These are phyloP conservation scores for Habroteleia sp. DNA, from an alignment of 2,888 invertebrate species.

Conservation along the genomic window DNA sequence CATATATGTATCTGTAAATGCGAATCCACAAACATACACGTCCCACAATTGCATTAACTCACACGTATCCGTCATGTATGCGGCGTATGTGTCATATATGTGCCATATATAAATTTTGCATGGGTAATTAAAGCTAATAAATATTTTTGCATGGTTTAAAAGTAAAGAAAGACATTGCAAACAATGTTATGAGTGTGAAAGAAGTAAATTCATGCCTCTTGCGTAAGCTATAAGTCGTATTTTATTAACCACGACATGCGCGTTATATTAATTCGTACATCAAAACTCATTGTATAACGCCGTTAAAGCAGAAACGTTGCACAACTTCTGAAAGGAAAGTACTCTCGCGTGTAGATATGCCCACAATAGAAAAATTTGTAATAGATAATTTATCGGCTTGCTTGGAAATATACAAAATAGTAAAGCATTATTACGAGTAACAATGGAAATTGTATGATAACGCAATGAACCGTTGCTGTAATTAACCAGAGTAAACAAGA, in stretches of 20 bases:
- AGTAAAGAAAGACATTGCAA: too few relatives aligned
- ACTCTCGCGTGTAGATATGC: conserved; percentile 15
- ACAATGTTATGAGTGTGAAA: background rate
- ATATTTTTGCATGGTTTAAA: too few relatives aligned
- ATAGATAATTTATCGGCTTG: conserved; percentile 1
- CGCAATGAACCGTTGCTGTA: too few relatives aligned
- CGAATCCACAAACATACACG: too few relatives aligned
- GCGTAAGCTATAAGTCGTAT: conserved; percentile 44
- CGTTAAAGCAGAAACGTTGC: conserved; percentile 23
- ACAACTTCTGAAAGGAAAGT: conserved; percentile 12
- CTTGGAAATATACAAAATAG: conserved; percentile 17
- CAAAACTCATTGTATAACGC: conserved; percentile 40
- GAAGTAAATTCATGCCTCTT: conserved; percentile 7
- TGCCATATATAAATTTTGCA: too few relatives aligned
- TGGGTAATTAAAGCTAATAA: too few relatives aligned
- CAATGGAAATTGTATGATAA: too few relatives aligned
- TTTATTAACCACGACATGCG: conserved; percentile 46
- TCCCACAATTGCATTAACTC: too few relatives aligned
- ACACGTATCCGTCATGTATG: too few relatives aligned
- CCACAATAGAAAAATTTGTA: conserved; percentile 7
- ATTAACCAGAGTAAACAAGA: background rate
- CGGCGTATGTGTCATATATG: too few relatives aligned
- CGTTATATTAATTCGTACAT: conserved; percentile 48
- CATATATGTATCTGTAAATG: too few relatives aligned
- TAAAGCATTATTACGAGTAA: conserved; percentile 14